Percentiles rank a stretch among this genome's conserved stretches.
Conservation (phyloP, 2,113 vertebrate species). For the Ceuthmochares aereus region DNA sequence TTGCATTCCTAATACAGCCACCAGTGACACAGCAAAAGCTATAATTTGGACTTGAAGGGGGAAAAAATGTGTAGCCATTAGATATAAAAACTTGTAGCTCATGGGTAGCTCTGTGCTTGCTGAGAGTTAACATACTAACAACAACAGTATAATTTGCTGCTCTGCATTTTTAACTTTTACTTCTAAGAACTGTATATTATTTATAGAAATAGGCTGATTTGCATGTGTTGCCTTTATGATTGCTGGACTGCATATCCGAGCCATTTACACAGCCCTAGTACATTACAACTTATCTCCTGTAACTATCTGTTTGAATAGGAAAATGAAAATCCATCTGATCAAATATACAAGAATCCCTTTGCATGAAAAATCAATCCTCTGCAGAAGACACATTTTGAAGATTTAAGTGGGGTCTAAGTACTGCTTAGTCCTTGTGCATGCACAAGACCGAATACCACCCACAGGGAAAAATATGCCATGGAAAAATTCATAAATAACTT, state of each 20-base stretch:
- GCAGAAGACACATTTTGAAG: conserved; percentile 36
- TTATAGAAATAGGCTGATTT: neutral
- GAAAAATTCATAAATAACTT: conserved; percentile 49
- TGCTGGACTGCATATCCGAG: neutral
- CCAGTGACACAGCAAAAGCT: neutral
- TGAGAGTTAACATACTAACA: neutral
- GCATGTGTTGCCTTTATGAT: neutral
- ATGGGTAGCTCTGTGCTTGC: neutral
- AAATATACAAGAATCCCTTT: neutral
- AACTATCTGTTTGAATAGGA: conserved; percentile 18
- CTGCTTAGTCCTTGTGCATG: conserved; percentile 7
- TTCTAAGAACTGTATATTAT: neutral
- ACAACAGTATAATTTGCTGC: neutral
- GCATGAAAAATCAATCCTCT: conserved; percentile 36
- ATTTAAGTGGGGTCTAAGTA: conserved; percentile 48
- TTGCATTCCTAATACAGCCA: neutral
- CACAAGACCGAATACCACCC: conserved; percentile 41
- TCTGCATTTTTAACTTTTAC: neutral
- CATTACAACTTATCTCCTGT: neutral
- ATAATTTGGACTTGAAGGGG: neutral
- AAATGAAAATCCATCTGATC: conserved; percentile 25
- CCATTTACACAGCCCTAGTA: neutral
- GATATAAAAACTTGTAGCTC: neutral
- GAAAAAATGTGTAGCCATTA: neutral
- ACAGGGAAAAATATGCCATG: conserved; percentile 42